These are phyloP conservation scores for Busseola fusca DNA, from an alignment of 2,888 invertebrate species.

Conservation along the genomic window DNA sequence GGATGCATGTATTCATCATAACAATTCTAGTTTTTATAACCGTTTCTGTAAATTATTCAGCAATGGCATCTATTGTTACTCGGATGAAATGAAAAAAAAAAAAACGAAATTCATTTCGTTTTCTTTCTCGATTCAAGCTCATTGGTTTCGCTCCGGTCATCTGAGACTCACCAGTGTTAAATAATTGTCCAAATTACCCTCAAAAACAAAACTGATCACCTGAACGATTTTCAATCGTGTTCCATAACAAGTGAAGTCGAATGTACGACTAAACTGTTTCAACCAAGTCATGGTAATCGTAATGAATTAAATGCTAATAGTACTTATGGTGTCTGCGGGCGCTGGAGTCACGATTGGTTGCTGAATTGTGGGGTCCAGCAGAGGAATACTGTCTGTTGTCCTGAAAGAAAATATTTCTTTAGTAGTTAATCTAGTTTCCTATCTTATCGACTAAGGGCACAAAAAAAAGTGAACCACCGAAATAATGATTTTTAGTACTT, in stretches of 20 bases:
- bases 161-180: constrained; percentile 2
- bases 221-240: constrained; percentile 29
- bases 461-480: no score
- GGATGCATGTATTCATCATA: not conserved
- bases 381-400: constrained; percentile 85
- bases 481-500: not conserved
- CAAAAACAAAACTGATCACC: not conserved
- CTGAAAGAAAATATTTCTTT: constrained; percentile 61
- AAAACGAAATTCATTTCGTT: not conserved
- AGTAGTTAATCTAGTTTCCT: not conserved
- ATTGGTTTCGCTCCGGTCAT: not conserved
- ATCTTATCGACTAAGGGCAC: not conserved
- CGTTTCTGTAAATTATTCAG: constrained; percentile 13
- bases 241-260: constrained; percentile 15
- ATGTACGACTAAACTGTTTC: constrained; percentile 23
- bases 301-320: constrained; percentile 83
- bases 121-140: not conserved
- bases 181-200: not conserved
- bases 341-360: constrained; percentile 81
- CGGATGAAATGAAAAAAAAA: not conserved
- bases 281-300: not conserved
- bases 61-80: not conserved
- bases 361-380: constrained; percentile 83
- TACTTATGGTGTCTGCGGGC: constrained; percentile 86
- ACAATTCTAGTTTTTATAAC: not conserved